These are phyloP conservation scores for Battus philenor DNA, from an alignment of 1,140 invertebrate species.

Conservation along the genomic window DNA sequence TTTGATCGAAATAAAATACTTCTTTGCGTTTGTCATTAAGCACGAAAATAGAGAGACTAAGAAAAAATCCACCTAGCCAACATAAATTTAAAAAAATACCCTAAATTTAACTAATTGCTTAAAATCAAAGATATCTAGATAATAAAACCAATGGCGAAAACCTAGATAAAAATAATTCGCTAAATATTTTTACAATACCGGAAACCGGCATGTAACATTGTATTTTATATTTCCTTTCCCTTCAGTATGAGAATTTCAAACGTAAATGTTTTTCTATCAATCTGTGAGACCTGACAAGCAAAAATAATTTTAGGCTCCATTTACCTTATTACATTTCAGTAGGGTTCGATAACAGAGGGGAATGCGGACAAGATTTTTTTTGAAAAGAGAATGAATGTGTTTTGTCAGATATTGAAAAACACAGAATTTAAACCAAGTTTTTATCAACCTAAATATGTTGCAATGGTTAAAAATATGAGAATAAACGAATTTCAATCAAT, in stretches of 20 bases:
- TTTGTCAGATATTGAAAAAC: slow-evolving; percentile 1
- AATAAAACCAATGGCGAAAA: too few relatives aligned
- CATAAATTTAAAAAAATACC: too few relatives aligned
- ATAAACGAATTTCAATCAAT: neutral
- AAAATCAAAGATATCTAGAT: too few relatives aligned
- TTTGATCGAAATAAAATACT: too few relatives aligned
- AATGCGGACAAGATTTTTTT: slow-evolving; percentile 5
- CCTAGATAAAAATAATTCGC: too few relatives aligned
- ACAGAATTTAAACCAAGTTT: neutral
- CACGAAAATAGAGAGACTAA: too few relatives aligned
- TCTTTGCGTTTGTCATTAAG: too few relatives aligned
- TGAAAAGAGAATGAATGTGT: neutral
- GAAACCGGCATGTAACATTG: neutral
- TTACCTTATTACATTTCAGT: slow-evolving; percentile 42
- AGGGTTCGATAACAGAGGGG: slow-evolving; percentile 24
- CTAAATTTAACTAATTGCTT: too few relatives aligned
- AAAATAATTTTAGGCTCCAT: slow-evolving; percentile 43
- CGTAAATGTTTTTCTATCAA: slow-evolving; percentile 15
- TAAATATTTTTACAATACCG: too few relatives aligned
- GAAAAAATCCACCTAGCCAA: too few relatives aligned
- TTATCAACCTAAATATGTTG: neutral
- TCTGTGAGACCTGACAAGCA: slow-evolving; percentile 22
- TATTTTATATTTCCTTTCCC: slow-evolving; percentile 6
- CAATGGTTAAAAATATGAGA: neutral
- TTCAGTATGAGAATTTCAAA: slow-evolving; percentile 2